Evolutionary conservation across 2,113 vertebrate genomes (phyloP).

Genomic region (Pomatorhinus ruficollis): DNA sequence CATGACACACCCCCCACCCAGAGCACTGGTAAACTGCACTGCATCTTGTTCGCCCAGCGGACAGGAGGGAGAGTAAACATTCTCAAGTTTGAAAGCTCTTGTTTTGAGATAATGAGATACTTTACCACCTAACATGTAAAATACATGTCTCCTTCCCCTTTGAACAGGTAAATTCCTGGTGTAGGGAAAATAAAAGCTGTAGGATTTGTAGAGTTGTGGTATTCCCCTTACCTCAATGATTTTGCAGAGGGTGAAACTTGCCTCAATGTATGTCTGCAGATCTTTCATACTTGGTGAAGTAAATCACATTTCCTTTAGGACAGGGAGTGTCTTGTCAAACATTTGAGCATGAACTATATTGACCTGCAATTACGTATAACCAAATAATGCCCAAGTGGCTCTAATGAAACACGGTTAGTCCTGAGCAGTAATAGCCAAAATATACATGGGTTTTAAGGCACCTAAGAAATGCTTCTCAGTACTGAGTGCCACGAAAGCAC

Average conservation of each 20-base stretch:
- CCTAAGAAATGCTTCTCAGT: not conserved
- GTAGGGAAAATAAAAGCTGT: not conserved
- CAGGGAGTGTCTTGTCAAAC: not conserved
- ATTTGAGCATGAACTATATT: not conserved
- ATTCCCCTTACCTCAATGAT: not conserved
- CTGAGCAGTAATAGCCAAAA: not conserved
- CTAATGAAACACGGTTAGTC: not conserved
- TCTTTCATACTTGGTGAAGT: not conserved
- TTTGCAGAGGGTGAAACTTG: not conserved
- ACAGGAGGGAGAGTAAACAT: not conserved
- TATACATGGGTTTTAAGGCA: not conserved
- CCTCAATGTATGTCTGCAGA: not conserved
- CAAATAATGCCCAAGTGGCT: not conserved
- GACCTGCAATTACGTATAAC: not conserved
- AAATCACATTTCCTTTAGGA: not conserved
- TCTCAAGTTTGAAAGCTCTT: not conserved
- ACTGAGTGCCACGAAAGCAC: not conserved
- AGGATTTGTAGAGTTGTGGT: not conserved
- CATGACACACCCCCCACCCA: not conserved
- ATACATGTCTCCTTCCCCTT: not conserved
- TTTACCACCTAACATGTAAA: not conserved
- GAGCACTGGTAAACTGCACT: not conserved
- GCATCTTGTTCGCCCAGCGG: not conserved
- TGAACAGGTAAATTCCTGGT: not conserved
- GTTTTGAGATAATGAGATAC: not conserved